phyloP scores from a whole-genome alignment of 1,140 invertebrate species.

The Macrobrachium rosenbergii region DNA sequence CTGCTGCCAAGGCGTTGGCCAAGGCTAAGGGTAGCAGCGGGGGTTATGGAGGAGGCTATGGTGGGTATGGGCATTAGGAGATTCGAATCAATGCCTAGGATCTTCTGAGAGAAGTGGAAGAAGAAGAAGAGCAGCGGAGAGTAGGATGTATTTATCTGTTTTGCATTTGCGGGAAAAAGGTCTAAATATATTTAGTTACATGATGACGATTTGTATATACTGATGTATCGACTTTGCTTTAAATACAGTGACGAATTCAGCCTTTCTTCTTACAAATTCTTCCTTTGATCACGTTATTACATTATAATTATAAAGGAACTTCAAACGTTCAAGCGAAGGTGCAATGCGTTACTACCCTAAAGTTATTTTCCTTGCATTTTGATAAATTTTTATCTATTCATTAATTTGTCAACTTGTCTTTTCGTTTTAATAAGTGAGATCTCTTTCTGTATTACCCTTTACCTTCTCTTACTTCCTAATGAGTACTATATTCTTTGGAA shows the following conservation, averaged over 20 bases:
- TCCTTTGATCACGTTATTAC: not conserved
- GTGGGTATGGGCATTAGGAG: conserved; percentile 4
- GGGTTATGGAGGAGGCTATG: too few species aligned
- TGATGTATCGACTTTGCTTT: not conserved
- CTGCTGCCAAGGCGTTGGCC: not conserved
- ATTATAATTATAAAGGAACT: not conserved
- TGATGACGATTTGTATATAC: not conserved
- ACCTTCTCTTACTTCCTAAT: too few species aligned
- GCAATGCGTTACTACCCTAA: too few species aligned
- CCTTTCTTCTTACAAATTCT: not conserved
- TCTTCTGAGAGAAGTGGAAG: not conserved
- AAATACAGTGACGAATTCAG: too few species aligned
- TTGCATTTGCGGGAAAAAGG: not conserved
- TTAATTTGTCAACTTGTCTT: too few species aligned
- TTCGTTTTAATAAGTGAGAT: too few species aligned
- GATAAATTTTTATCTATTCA: too few species aligned
- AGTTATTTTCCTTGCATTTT: too few species aligned
- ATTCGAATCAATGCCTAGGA: not conserved
- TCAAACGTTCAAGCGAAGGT: too few species aligned
- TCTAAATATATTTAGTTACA: not conserved
- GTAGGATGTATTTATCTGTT: not conserved
- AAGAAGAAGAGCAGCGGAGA: not conserved
- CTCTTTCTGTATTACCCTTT: too few species aligned
- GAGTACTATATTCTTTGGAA: too few species aligned
- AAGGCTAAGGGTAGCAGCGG: conserved; percentile 8